Conservation (phyloP, 2,888 invertebrate species). For the Oligia strigilis region DNA sequence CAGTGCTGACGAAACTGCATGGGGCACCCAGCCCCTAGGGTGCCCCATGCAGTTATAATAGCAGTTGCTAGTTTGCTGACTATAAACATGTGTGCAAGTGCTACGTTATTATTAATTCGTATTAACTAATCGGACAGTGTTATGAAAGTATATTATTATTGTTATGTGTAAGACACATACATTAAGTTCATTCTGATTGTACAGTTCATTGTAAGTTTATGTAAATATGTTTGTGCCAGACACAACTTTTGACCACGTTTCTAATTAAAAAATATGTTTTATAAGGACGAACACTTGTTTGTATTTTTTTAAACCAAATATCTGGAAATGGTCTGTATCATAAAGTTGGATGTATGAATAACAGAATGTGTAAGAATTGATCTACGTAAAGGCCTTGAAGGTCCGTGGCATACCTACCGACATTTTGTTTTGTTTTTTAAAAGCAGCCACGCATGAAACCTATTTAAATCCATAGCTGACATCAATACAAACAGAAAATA, state of each 20-base stretch:
- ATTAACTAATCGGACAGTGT: constrained; percentile 45
- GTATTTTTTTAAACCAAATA: constrained; percentile 47
- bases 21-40: constrained; percentile 76
- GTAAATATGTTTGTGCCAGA: constrained; percentile 69
- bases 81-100: constrained; percentile 45
- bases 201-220: constrained; percentile 50
- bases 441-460: background rate
- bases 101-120: constrained; percentile 42
- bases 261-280: constrained; percentile 56
- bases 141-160: constrained; percentile 55
- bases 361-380: background rate
- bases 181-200: constrained; percentile 57
- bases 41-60: constrained; percentile 21
- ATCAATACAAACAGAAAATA: too few species aligned
- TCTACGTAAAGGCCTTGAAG: background rate
- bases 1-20: constrained; percentile 86
- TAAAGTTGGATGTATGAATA: background rate
- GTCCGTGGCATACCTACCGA: background rate
- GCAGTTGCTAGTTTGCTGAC: constrained; percentile 36
- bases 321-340: background rate
- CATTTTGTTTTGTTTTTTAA: background rate
- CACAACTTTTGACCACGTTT: constrained; percentile 62
- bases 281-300: constrained; percentile 48
- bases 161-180: constrained; percentile 77
- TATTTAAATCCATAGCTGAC: too few species aligned